These are phyloP conservation scores for Anseranas semipalmata DNA, from an alignment of 2,113 vertebrate species.

Conservation along the genomic window DNA sequence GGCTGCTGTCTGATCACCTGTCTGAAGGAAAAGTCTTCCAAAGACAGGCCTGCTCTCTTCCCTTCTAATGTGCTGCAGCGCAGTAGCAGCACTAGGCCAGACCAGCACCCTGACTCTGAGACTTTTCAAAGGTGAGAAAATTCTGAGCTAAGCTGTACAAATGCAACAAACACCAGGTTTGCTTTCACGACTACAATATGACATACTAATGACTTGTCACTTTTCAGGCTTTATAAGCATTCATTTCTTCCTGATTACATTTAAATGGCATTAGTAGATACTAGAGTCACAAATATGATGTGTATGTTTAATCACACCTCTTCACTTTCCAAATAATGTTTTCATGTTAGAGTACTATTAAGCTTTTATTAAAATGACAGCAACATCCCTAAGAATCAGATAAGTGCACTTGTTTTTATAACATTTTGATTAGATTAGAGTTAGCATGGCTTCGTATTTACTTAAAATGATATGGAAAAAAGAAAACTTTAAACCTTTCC, in stretches of 20 bases:
- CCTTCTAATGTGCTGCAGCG: neutral
- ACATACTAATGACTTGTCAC: neutral
- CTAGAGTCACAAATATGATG: conserved; percentile 11
- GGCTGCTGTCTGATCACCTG: neutral
- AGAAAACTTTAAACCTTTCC: neutral
- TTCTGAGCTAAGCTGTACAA: neutral
- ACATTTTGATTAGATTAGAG: conserved; percentile 40
- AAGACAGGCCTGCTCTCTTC: neutral
- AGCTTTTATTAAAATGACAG: conserved; percentile 56
- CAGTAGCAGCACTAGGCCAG: neutral
- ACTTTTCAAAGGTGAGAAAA: neutral
- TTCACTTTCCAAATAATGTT: conserved; percentile 38
- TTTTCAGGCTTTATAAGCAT: conserved; percentile 1
- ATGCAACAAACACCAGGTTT: neutral
- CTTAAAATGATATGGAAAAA: neutral
- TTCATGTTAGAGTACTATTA: conserved; percentile 41
- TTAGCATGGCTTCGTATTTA: conserved; percentile 15
- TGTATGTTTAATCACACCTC: conserved; percentile 1
- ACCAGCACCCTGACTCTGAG: neutral
- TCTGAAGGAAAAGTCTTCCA: neutral
- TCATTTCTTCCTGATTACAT: conserved; percentile 2
- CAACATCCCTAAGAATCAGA: neutral
- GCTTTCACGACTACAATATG: neutral
- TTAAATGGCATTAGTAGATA: conserved; percentile 20
- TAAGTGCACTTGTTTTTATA: conserved; percentile 19